Conservation (phyloP, 2,888 invertebrate species). For the Gnatocerus cornutus region DNA sequence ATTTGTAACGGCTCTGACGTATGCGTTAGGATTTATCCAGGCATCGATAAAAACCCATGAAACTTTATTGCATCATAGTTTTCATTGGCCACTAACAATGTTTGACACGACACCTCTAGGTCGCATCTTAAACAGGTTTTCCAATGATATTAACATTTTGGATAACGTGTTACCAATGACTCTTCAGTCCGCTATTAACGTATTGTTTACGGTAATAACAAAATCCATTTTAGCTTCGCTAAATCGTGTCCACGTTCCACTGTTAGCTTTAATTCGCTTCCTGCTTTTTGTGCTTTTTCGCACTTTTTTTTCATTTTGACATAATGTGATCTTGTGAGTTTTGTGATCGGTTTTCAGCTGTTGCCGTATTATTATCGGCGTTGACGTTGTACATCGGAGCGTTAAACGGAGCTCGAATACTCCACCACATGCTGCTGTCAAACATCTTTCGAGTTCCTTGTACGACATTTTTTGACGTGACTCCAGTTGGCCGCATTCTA, state of each 20-base stretch:
- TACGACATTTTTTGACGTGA: slow-evolving; percentile 86
- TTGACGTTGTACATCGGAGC: slow-evolving; percentile 80
- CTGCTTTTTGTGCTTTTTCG: slow-evolving; percentile 34
- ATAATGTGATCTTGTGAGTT: slow-evolving; percentile 19
- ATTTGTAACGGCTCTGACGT: slow-evolving; percentile 34
- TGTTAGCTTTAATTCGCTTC: slow-evolving; percentile 41
- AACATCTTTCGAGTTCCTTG: slow-evolving; percentile 80
- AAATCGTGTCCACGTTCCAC: background rate
- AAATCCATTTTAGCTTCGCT: background rate
- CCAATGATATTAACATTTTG: slow-evolving; percentile 75
- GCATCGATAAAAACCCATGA: slow-evolving; percentile 72
- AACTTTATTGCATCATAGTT: slow-evolving; percentile 70
- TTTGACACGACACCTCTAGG: slow-evolving; percentile 79
- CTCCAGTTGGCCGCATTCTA: slow-evolving; percentile 85
- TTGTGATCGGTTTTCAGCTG: slow-evolving; percentile 72
- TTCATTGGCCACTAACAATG: slow-evolving; percentile 75
- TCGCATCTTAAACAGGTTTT: slow-evolving; percentile 77
- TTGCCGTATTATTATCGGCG: slow-evolving; percentile 79
- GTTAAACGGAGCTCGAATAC: slow-evolving; percentile 76
- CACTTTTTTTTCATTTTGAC: slow-evolving; percentile 45
- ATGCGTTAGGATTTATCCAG: slow-evolving; percentile 46
- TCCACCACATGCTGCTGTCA: slow-evolving; percentile 79
- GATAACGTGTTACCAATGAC: slow-evolving; percentile 72
- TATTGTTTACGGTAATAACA: slow-evolving; percentile 71
- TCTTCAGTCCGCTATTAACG: slow-evolving; percentile 67